Evolutionary conservation across 2,113 vertebrate species (phyloP).

Genomic region (Anguilla rostrata): DNA sequence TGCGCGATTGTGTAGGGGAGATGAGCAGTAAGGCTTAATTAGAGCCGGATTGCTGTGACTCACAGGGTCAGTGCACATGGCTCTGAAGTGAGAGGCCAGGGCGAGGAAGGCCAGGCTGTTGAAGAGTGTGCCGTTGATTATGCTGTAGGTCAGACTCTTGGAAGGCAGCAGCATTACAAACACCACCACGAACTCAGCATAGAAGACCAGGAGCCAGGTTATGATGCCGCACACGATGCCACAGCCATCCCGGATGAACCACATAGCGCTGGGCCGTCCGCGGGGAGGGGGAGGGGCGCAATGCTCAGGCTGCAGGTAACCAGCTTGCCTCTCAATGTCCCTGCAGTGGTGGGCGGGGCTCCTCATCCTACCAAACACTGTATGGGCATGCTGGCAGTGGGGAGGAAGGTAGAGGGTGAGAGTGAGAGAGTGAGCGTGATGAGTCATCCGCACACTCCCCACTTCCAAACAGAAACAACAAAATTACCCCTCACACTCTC

Average conservation of each 20-base stretch:
- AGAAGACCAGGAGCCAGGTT: constrained; percentile 95
- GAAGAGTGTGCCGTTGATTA: constrained; percentile 88
- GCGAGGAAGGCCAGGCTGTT: constrained; percentile 92
- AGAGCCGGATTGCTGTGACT: constrained; percentile 52
- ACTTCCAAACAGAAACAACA: too few species aligned
- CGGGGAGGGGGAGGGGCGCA: constrained; percentile 81
- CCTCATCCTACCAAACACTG: constrained; percentile 87
- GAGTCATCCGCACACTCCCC: too few species aligned
- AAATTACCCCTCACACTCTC: too few species aligned
- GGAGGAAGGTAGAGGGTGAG: constrained; percentile 24
- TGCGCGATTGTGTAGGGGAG: neutral
- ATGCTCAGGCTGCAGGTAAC: constrained; percentile 84
- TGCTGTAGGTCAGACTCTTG: constrained; percentile 87
- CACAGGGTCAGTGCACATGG: constrained; percentile 98
- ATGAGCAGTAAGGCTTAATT: neutral
- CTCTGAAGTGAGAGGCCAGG: constrained; percentile 90
- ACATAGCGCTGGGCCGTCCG: constrained; percentile 80
- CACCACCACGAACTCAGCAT: constrained; percentile 93
- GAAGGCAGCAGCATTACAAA: constrained; percentile 95
- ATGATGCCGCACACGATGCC: constrained; percentile 91
- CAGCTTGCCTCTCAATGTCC: constrained; percentile 81
- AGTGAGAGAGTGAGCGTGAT: neutral
- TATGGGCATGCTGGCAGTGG: constrained; percentile 69
- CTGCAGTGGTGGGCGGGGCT: constrained; percentile 83
- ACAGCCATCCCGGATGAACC: constrained; percentile 95